Percentiles rank a stretch among this genome's conserved stretches.
Conservation (phyloP, 2,113 vertebrate species). For the Sardina pilchardus region DNA sequence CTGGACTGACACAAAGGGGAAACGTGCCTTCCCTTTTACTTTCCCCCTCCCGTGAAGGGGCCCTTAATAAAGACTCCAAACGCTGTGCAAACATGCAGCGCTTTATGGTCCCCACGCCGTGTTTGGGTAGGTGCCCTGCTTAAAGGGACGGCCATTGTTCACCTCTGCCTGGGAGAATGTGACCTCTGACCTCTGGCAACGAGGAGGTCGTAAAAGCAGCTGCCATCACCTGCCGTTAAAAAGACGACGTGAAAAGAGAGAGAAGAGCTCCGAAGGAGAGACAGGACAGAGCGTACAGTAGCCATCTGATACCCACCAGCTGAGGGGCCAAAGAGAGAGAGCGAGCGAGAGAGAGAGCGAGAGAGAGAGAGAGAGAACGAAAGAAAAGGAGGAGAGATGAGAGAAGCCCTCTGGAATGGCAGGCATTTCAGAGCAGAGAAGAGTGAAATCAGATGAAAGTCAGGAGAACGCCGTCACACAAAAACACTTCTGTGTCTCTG, state of each 20-base stretch:
- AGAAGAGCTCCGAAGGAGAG: neutral
- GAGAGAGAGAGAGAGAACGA: neutral
- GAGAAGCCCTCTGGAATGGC: neutral
- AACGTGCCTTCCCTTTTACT: neutral
- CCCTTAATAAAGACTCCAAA: neutral
- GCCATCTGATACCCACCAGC: constrained; percentile 2
- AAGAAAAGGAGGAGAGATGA: neutral
- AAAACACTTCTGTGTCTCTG: constrained; percentile 3
- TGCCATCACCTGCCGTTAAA: constrained; percentile 51
- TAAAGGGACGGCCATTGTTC: neutral
- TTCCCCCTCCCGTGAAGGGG: neutral
- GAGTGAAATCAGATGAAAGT: neutral
- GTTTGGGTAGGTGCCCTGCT: neutral
- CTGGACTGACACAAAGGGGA: neutral
- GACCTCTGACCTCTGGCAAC: constrained; percentile 47
- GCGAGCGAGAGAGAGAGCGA: neutral
- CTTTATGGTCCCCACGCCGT: neutral
- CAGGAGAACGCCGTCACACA: neutral
- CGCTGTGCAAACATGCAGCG: constrained; percentile 2
- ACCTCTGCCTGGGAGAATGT: constrained; percentile 44
- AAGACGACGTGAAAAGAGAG: constrained; percentile 10
- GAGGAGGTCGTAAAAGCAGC: constrained; percentile 41
- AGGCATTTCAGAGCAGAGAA: neutral
- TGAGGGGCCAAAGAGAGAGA: neutral
- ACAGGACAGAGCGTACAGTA: constrained; percentile 28